Conservation (phyloP, 1,140 invertebrate genomes). For the Berghia stephanieae region DNA sequence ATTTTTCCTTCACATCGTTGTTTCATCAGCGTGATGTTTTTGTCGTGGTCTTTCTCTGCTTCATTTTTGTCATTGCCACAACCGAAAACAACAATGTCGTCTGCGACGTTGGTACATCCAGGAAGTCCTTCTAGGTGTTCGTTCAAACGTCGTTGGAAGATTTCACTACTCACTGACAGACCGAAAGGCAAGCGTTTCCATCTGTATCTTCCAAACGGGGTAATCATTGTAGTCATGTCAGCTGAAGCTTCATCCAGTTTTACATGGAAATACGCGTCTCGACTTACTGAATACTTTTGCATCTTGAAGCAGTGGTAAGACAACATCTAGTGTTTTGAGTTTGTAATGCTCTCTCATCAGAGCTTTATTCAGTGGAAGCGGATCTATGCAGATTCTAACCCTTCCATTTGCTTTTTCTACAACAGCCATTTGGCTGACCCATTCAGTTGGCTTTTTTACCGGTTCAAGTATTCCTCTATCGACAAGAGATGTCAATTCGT, state of each 20-base stretch:
- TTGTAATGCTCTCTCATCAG: conserved; percentile 17
- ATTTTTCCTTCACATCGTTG: conserved; percentile 31
- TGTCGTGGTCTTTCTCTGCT: conserved; percentile 23
- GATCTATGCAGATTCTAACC: conserved; percentile 34
- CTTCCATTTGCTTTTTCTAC: conserved; percentile 31
- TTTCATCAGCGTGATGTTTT: conserved; percentile 30
- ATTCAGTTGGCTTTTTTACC: conserved; percentile 47
- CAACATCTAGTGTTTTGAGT: conserved; percentile 24
- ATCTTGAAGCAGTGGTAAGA: conserved; percentile 38
- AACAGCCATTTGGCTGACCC: conserved; percentile 31
- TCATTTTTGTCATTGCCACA: conserved; percentile 25
- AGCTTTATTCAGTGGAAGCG: conserved; percentile 16
- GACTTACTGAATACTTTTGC: conserved; percentile 44
- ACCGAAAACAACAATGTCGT: conserved; percentile 26
- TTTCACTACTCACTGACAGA: conserved; percentile 40
- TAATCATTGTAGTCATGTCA: conserved; percentile 51
- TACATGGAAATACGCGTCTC: conserved; percentile 52
- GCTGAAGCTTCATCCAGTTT: conserved; percentile 44
- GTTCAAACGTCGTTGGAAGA: conserved; percentile 40
- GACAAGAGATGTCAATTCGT: not conserved
- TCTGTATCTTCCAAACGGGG: conserved; percentile 42
- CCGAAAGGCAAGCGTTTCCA: conserved; percentile 47
- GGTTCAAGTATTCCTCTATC: conserved; percentile 43
- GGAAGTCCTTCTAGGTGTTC: conserved; percentile 37
- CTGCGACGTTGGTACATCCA: conserved; percentile 33